Base-by-base conservation (phyloP, 2,113 vertebrate species). In the Ovibos moschatus region DNA sequence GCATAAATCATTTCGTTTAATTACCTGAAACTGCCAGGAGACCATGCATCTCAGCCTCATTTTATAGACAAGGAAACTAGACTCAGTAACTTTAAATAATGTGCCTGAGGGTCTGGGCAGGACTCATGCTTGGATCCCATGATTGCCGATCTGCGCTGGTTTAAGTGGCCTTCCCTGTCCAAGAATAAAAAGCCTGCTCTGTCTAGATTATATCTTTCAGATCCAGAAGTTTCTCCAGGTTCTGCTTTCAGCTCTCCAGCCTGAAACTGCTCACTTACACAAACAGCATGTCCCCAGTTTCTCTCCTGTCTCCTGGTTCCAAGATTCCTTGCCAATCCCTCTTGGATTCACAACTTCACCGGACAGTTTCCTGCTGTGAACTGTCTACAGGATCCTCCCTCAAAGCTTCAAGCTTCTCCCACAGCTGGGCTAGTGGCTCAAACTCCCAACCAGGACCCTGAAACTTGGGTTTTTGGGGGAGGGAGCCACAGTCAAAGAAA, bases 81-180 rank as follows among this genome's bases (percentile, higher is more conserved):
- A 10, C 33, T 71, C 43, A 25, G 19, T 47, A 51, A 23, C 0
- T 14, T 43, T 47, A 45, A 45, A 12, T 50, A 21, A 53, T 10
- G 33, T 86, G 57, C 30, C 6, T 5, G 2, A 92, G 43, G n/a
- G 40, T 62, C 23, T 13, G 47, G 57, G 30, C 12, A n/a, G 53
- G 16, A 64, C n/a, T 43, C 51, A 40, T 14, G 27, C 28, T 30
- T 30, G 40, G 3, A 7, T 40, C 30, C 30, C 57, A 25, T 64
- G 10, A 45, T 36, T 15, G 25, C 11, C 3, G 0, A n/a, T 30
- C 7, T 19, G 2, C 1, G 2, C 8, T 40, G 9, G 17, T 1
- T 2, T 28, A 4, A 76, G 36, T 76, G 71, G 10, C 5, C n/a
- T 6, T 23, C 16, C 47, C 25, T 58, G 33, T 47, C 14, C 28